Evolutionary conservation across 1,140 invertebrate genomes (phyloP).

Genomic region (Pomacea maculata): DNA sequence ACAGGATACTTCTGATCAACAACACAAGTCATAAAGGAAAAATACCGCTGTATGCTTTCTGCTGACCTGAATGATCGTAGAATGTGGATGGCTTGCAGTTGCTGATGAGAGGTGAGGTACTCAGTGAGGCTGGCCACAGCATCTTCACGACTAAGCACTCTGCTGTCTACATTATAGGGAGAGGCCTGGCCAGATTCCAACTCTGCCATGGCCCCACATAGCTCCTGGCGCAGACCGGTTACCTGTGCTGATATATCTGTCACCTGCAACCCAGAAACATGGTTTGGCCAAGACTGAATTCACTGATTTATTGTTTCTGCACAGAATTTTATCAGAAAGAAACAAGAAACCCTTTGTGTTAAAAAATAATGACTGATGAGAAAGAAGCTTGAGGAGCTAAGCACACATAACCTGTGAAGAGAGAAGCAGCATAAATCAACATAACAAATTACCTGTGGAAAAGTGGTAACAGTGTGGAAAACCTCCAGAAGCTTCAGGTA

Average conservation of each 20-base stretch:
- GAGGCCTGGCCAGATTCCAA: constrained; percentile 64
- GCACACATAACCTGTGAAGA: too few relatives aligned
- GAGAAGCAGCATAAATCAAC: too few relatives aligned
- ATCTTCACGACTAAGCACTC: constrained; percentile 68
- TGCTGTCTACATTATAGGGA: constrained; percentile 66
- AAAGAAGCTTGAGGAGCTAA: too few relatives aligned
- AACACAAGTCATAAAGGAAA: too few relatives aligned
- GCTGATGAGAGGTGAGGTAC: constrained; percentile 73
- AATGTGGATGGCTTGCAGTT: constrained; percentile 74
- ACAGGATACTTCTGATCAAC: too few relatives aligned
- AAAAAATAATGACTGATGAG: too few relatives aligned
- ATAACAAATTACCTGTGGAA: constrained; percentile 45
- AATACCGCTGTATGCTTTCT: too few relatives aligned
- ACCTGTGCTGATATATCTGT: constrained; percentile 64
- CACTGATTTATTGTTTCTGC: neutral
- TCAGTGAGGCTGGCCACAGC: constrained; percentile 71
- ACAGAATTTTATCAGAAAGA: neutral
- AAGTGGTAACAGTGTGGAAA: constrained; percentile 68
- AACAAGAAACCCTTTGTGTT: too few relatives aligned
- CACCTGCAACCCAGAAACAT: constrained; percentile 45
- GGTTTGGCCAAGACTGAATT: neutral
- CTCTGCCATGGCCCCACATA: constrained; percentile 59
- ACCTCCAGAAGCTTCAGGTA: constrained; percentile 87
- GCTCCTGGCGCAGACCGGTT: constrained; percentile 54
- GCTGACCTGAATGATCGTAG: constrained; percentile 67